phyloP scores from a whole-genome alignment of 2,113 vertebrate species.

The Bothrops jararaca region DNA sequence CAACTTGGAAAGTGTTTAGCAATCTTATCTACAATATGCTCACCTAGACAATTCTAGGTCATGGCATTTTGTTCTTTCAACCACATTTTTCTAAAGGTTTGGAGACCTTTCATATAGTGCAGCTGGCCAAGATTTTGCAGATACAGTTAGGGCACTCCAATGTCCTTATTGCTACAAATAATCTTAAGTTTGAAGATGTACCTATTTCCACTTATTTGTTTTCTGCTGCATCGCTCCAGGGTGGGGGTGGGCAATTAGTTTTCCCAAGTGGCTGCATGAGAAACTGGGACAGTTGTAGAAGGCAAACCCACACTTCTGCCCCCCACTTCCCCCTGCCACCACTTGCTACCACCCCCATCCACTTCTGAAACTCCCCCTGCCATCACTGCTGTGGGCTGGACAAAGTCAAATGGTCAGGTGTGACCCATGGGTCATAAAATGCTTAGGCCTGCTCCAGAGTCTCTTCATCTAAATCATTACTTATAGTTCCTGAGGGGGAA shows the following conservation, averaged over 20 bases:
- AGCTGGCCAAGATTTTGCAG: neutral
- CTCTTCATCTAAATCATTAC: neutral
- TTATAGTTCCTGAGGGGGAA: neutral
- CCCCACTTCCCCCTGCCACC: neutral
- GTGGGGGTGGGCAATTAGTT: neutral
- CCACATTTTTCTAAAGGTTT: neutral
- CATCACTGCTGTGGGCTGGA: neutral
- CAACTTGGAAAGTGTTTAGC: neutral
- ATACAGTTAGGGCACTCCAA: neutral
- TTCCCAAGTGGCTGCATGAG: neutral
- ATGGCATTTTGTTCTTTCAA: neutral
- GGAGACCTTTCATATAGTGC: neutral
- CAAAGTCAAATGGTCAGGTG: neutral
- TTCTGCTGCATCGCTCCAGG: neutral
- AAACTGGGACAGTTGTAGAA: neutral
- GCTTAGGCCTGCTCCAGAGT: neutral
- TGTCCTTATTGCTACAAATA: neutral
- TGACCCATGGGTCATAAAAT: neutral
- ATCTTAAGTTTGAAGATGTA: neutral
- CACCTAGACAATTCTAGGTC: neutral
- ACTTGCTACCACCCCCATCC: neutral
- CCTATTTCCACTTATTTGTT: neutral
- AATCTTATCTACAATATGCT: neutral
- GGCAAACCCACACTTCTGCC: neutral
- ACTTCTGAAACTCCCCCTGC: neutral